Base-by-base conservation (phyloP, 23 tunicate genomes). In the Phallusia fumigata region DNA sequence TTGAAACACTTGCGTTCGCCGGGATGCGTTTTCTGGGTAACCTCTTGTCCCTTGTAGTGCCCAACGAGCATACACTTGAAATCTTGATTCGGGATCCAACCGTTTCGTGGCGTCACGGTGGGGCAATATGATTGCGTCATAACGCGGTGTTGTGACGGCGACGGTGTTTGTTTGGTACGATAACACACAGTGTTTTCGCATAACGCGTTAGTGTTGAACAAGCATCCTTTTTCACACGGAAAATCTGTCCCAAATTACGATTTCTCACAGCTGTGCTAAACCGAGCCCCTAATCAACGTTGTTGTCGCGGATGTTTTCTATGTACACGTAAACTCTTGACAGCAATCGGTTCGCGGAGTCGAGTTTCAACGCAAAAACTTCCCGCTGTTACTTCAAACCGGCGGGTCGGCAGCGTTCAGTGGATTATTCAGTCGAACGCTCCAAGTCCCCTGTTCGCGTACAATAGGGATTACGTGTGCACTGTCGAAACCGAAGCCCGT, bases 221-320 rank as follows among this genome's bases (percentile, higher is more conserved):
- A 21, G 69, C 69, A 22, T 58, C 69, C 69, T 58, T 58, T 3
- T 58, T 58, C 69, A 58, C 69, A 58, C 69, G 28, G 69, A 58
- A 22, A 58, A 58, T 21, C 28, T 58, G 26, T 22, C 69, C 69
- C 69, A 22, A 24, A 24, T 58, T 58, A 22, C 69, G 69, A 21
- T 58, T 58, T 58, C 69, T 58, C 69, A 3, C 16, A 58, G 69
- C 69, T 24, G 26, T 58, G 69, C 3, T 22, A 58, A 58, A 58
- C 69, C 26, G 69, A 13, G 28, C 8, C 1, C 69, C 47, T 5
- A 10, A 5, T 10, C 47, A 40, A 16, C 69, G 2, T 58, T 58
- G 69, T 58, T 58, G 28, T 22, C 69, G 26, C 69, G 69, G 69
- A 58, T 58, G 69, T 58, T 58, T 58, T 58, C 1, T 24, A 13